phyloP scores from a whole-genome alignment of 2,113 vertebrate species.

The Chaetorhynchus papuensis region DNA sequence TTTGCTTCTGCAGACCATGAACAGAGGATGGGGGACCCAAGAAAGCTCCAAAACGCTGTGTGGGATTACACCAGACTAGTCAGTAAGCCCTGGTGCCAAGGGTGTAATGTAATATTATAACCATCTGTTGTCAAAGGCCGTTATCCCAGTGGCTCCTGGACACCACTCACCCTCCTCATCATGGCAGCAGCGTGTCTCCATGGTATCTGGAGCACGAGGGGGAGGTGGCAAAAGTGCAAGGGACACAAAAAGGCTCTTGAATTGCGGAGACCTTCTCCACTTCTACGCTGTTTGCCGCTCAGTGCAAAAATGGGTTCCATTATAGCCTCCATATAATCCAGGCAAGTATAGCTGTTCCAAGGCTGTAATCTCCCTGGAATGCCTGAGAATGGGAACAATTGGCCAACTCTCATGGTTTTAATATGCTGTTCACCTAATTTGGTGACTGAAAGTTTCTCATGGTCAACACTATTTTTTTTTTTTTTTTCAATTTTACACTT shows the following conservation, averaged over 20 bases:
- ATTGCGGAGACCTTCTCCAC: neutral
- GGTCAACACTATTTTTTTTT: neutral
- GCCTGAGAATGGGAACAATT: neutral
- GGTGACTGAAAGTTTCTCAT: neutral
- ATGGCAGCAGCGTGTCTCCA: neutral
- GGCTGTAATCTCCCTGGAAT: conserved; percentile 5
- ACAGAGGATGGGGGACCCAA: neutral
- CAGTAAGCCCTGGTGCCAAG: conserved; percentile 4
- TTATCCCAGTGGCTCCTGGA: conserved; percentile 28
- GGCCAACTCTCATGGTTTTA: neutral
- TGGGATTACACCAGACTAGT: neutral
- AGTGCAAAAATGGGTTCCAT: neutral
- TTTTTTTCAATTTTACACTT: neutral
- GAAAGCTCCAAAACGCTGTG: neutral
- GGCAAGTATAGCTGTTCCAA: neutral
- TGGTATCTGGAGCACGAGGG: neutral
- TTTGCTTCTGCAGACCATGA: neutral
- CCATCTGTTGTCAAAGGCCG: neutral
- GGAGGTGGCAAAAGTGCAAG: neutral
- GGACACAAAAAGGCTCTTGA: neutral
- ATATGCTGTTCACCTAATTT: neutral
- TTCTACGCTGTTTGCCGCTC: neutral
- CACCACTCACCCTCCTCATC: neutral
- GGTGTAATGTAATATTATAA: conserved; percentile 16
- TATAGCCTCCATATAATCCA: neutral